These are phyloP conservation scores for Distichodus sexfasciatus DNA, from an alignment of 2,797 vertebrate genomes.

Conservation along the genomic window DNA sequence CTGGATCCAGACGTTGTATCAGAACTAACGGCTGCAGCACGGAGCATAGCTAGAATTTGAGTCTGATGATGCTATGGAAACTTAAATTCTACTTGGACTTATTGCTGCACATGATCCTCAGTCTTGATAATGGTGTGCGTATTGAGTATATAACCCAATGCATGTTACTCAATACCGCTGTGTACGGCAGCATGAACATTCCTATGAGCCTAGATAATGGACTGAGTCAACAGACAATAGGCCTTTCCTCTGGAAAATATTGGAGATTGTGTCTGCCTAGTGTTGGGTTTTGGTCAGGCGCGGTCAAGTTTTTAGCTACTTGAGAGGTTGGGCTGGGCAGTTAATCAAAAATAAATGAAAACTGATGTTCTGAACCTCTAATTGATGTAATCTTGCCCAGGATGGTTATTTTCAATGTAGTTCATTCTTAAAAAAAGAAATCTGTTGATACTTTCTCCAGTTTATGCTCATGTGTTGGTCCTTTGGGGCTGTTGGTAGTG, in stretches of 20 bases:
- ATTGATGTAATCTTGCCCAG: too few species aligned
- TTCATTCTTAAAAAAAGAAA: too few species aligned
- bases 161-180: background rate
- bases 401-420: too few species aligned
- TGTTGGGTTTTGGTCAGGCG: background rate
- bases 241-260: background rate
- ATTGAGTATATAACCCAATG: background rate
- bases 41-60: background rate
- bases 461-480: too few species aligned
- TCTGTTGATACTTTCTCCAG: too few species aligned
- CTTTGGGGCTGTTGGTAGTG: too few species aligned
- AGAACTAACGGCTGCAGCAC: background rate
- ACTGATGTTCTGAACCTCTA: too few species aligned
- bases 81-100: background rate
- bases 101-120: background rate
- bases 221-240: background rate
- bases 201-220: background rate
- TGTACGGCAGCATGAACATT: background rate
- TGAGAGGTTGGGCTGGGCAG: too few species aligned
- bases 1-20: background rate
- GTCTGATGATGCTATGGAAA: background rate
- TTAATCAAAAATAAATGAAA: too few species aligned
- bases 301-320: too few species aligned
- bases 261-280: background rate
- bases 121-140: background rate